Evolutionary conservation across 2,888 invertebrate genomes (phyloP).

Genomic region (Leptura quadrifasciata): DNA sequence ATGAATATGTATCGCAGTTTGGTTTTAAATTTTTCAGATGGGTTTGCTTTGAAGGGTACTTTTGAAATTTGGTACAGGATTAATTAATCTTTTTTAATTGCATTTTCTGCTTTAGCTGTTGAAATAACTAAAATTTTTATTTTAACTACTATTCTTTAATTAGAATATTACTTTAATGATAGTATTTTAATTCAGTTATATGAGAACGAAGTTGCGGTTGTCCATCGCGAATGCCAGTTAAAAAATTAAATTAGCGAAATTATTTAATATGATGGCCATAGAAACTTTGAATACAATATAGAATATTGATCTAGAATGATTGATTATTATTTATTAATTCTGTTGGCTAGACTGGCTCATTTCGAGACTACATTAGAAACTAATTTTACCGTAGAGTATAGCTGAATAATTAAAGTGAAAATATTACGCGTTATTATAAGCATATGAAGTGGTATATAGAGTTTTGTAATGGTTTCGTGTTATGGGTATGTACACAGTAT

Average conservation of each 20-base stretch:
- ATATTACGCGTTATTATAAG: not conserved
- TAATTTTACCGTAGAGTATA: not conserved
- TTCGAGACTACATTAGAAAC: not conserved
- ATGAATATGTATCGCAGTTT: constrained; percentile 13
- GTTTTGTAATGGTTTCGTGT: not conserved
- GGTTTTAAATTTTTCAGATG: not conserved
- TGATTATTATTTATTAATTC: not conserved
- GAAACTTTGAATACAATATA: too few species aligned
- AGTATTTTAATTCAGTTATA: too few species aligned
- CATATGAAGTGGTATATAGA: not conserved
- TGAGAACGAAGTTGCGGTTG: too few species aligned
- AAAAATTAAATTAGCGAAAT: too few species aligned
- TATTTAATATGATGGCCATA: too few species aligned
- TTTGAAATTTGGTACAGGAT: not conserved
- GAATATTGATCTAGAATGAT: not conserved
- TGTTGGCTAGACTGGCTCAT: not conserved
- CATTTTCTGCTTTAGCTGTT: not conserved
- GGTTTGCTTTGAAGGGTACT: not conserved
- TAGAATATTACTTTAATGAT: too few species aligned
- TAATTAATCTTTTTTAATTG: not conserved
- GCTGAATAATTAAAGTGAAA: not conserved
- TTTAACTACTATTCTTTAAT: too few species aligned
- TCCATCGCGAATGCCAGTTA: too few species aligned
- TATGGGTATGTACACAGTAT: not conserved
- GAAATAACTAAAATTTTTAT: too few species aligned